Evolutionary conservation across 2,888 invertebrate species (phyloP).

Genomic region (Caenorhabditis becei): DNA sequence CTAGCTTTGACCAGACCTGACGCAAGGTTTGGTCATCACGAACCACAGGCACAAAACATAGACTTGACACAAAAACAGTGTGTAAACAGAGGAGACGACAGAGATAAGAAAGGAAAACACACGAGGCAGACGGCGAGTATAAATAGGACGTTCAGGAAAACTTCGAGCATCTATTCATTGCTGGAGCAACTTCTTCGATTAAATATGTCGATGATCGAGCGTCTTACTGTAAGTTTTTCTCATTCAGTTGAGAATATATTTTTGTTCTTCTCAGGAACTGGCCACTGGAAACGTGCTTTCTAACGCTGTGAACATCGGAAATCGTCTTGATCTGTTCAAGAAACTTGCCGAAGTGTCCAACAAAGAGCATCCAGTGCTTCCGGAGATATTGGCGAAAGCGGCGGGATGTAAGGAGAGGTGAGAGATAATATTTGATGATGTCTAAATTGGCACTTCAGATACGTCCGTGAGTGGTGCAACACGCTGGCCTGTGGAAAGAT

Average conservation of each 20-base stretch:
- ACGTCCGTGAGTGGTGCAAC: constrained; percentile 71
- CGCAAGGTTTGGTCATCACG: not conserved
- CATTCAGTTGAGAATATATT: too few species aligned
- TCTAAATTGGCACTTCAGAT: constrained; percentile 51
- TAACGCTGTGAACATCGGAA: constrained; percentile 62
- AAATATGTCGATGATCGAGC: constrained; percentile 19
- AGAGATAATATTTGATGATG: not conserved
- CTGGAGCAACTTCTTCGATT: not conserved
- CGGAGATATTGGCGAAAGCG: constrained; percentile 54
- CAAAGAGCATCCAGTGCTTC: constrained; percentile 54
- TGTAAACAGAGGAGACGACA: constrained; percentile 13
- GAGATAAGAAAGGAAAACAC: constrained; percentile 17
- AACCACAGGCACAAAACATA: constrained; percentile 47
- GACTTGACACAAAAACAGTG: constrained; percentile 36
- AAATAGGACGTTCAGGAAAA: not conserved
- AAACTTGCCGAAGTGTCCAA: constrained; percentile 46
- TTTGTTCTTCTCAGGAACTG: constrained; percentile 32
- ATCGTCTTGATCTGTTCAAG: constrained; percentile 62
- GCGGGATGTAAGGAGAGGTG: constrained; percentile 63
- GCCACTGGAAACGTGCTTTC: constrained; percentile 37
- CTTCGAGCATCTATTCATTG: not conserved
- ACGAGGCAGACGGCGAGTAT: constrained; percentile 18
- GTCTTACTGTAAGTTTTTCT: constrained; percentile 39
- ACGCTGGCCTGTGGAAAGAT: constrained; percentile 67
- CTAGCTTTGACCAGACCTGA: not conserved